These are phyloP conservation scores for Drosophila ironensis DNA, from an alignment of 1,140 invertebrate genomes.

Conservation along the genomic window DNA sequence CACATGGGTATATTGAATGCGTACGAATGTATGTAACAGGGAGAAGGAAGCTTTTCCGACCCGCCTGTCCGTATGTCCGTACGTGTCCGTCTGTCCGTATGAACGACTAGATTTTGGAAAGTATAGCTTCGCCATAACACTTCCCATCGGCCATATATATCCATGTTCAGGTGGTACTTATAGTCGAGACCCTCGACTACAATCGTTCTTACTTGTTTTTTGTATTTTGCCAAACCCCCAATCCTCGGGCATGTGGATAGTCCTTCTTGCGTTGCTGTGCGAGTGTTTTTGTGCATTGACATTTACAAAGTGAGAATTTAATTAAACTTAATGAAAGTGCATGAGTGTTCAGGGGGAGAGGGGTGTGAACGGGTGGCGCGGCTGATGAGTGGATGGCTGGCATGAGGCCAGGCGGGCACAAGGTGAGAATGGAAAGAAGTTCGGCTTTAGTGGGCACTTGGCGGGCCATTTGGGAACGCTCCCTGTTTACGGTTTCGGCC, in stretches of 20 bases:
- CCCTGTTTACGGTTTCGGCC: slow-evolving; percentile 44
- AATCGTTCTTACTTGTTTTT: too few species aligned
- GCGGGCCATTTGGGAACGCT: slow-evolving; percentile 43
- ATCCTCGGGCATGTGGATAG: slow-evolving; percentile 35
- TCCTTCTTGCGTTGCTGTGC: slow-evolving; percentile 31
- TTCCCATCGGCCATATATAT: too few species aligned
- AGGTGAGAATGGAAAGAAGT: slow-evolving; percentile 30
- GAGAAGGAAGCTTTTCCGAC: too few species aligned
- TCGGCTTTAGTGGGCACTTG: slow-evolving; percentile 46
- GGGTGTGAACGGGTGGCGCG: background rate
- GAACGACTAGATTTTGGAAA: too few species aligned
- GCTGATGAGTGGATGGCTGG: slow-evolving; percentile 7
- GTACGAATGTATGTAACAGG: too few species aligned
- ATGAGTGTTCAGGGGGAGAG: slow-evolving; percentile 46
- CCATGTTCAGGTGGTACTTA: too few species aligned
- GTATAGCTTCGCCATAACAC: too few species aligned
- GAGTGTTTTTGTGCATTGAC: slow-evolving; percentile 62
- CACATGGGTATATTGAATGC: too few species aligned
- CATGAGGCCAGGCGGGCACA: slow-evolving; percentile 12
- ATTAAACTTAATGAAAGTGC: slow-evolving; percentile 79
- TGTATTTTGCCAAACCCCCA: too few species aligned
- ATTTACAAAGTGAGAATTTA: slow-evolving; percentile 80
- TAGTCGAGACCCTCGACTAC: too few species aligned
- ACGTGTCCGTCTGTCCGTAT: too few species aligned
- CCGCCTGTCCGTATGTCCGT: too few species aligned